These are phyloP conservation scores for Elephas maximus DNA, from an alignment of 2,113 vertebrate genomes.

Conservation along the genomic window DNA sequence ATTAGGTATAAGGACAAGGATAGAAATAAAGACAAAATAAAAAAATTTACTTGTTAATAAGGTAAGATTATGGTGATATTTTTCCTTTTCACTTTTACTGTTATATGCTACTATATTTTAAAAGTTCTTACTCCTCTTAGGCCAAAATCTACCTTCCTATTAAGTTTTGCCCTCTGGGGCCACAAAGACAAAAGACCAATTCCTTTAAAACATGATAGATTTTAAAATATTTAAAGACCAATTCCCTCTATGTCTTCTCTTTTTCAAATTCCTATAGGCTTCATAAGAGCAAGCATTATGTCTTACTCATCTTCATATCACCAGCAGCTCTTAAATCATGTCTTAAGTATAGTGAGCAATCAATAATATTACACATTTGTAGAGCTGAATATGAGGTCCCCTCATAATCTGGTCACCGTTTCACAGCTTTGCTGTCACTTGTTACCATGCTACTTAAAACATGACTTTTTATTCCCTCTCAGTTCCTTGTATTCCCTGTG, in stretches of 20 bases:
- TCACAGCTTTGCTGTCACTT: conserved; percentile 63
- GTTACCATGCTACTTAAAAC: conserved; percentile 64
- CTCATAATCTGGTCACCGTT: conserved; percentile 45
- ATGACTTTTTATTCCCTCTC: conserved; percentile 37
- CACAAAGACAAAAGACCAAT: conserved; percentile 69
- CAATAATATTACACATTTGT: conserved; percentile 61
- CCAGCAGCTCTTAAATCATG: conserved; percentile 62
- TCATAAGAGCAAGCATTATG: conserved; percentile 49
- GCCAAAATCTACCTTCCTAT: not conserved
- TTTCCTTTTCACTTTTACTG: conserved; percentile 35
- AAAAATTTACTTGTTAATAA: conserved; percentile 36
- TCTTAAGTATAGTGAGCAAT: conserved; percentile 73
- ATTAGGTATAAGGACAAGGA: not conserved
- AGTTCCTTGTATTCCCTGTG: not conserved
- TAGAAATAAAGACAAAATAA: conserved; percentile 29
- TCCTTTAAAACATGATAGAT: conserved; percentile 63
- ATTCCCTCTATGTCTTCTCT: not conserved
- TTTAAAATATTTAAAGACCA: conserved; percentile 77
- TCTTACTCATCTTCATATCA: conserved; percentile 61
- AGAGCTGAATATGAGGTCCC: conserved; percentile 46
- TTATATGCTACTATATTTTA: not conserved
- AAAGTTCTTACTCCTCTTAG: conserved; percentile 48
- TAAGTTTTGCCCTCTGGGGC: conserved; percentile 32
- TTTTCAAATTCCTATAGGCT: conserved; percentile 54
- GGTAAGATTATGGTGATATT: not conserved